phyloP scores from a whole-genome alignment of 2,888 invertebrate genomes.

The Scaptodrosophila latifasciaeformis region DNA sequence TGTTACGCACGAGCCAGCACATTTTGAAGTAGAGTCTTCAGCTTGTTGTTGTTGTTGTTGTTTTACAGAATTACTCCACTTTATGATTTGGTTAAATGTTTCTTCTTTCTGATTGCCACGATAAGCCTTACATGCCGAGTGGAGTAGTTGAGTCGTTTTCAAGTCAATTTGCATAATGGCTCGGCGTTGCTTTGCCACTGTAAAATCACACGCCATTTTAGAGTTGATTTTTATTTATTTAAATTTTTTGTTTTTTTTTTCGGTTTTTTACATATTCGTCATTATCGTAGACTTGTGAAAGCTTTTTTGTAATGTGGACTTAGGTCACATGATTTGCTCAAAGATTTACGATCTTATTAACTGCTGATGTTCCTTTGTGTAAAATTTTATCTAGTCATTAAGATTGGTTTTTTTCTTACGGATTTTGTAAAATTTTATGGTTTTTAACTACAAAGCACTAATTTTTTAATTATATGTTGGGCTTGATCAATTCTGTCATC shows the following conservation, averaged over 20 bases:
- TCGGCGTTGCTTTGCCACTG: conserved; percentile 11
- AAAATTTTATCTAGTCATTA: too few species aligned
- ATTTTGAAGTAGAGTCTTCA: too few species aligned
- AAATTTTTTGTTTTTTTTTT: conserved; percentile 2
- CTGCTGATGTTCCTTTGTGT: too few species aligned
- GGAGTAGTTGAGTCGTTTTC: conserved; percentile 45
- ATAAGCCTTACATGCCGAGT: conserved; percentile 47
- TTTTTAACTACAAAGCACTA: too few species aligned
- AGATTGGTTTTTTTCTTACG: conserved; percentile 10
- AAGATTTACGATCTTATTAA: too few species aligned
- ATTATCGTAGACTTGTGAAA: too few species aligned
- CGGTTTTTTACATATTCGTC: too few species aligned
- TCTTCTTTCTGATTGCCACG: conserved; percentile 36
- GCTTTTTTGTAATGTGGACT: too few species aligned
- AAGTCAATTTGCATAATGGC: conserved; percentile 55
- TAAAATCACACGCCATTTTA: conserved; percentile 31
- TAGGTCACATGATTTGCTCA: too few species aligned
- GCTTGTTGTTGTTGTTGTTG: background rate
- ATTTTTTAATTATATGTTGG: too few species aligned
- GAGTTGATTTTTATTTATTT: conserved; percentile 16
- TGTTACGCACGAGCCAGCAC: conserved; percentile 1
- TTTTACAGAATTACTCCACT: conserved; percentile 31
- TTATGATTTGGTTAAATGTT: conserved; percentile 50
- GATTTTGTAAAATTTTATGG: background rate
- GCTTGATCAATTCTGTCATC: too few species aligned